Evolutionary conservation across 2,797 vertebrate genomes (phyloP), one percentile per base, ranked within the genome.

Genomic region (Psittacula derbiana): DNA sequence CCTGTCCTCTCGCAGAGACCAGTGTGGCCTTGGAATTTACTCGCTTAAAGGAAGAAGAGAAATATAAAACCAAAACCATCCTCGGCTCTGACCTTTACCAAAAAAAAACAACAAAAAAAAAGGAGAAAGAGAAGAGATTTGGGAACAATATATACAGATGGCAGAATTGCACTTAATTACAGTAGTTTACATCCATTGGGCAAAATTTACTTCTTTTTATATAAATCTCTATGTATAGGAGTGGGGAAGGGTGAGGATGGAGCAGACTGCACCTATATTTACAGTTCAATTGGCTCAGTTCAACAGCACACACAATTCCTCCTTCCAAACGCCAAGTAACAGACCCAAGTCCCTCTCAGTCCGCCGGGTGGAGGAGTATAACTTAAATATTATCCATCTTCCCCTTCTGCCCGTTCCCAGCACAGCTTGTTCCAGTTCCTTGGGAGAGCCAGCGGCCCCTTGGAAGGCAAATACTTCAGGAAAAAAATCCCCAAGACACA

Each of bases 81-180:
- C 82, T 94, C 90, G 88, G 78, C 89, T 97, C 93, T 94, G 94
- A 96, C 97, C 92, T 97, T 97, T 96, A 97, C 95, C 78, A 96
- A 66, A 96, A 88, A 67, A 61, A 79, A 33, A 24, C 6, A 16
- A 10, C 19, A 36, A 31, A 30, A 38, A 12, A 3, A 11, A 2
- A 1, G 12, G 13, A 81, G 72, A 86, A 91, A 87, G 52, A 78
- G 61, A 75, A 91, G 86, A 93, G 27, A 65, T 71, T 93, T 10
- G 65, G 70, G 87, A 94, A 38, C 95, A 93, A 95, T 97, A 98
- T 98, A 94, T 97, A 98, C 98, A 98, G 43, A 95, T 60, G 40
- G 90, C 91, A 84, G 86, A 95, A 98, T 98, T 98, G 98, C 98
- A 98, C 98, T 98, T 97, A 97, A 98, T 98, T 98, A 97, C 97